A percentile compares a stretch with the other conserved stretches of the same genome.
Conservation (phyloP, 2,797 vertebrate species). For the Oryzias sinensis region DNA sequence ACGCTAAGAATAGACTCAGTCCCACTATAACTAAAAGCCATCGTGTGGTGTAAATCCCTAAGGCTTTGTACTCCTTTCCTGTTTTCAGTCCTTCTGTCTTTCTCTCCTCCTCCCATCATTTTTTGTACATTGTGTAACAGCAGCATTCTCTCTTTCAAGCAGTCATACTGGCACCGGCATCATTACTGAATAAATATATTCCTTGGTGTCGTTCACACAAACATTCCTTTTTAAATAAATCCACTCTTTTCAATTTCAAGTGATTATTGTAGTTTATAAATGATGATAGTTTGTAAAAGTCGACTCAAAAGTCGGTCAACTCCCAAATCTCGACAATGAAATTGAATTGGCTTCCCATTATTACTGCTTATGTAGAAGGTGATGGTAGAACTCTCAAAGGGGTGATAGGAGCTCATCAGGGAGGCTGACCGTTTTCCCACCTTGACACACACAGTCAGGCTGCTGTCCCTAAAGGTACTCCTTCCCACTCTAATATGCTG, state of each 20-base stretch:
- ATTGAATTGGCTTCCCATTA: slow-evolving; percentile 73
- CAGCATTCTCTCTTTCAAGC: slow-evolving; percentile 50
- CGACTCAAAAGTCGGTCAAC: slow-evolving; percentile 49
- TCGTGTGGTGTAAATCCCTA: slow-evolving; percentile 47
- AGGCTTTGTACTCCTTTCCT: slow-evolving; percentile 50
- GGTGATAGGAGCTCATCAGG: slow-evolving; percentile 71
- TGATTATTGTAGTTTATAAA: too few relatives aligned
- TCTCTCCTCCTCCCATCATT: slow-evolving; percentile 18
- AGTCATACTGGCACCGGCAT: slow-evolving; percentile 34
- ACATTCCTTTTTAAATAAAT: too few relatives aligned
- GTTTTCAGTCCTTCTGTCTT: slow-evolving; percentile 23
- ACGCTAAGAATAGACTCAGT: slow-evolving; percentile 53
- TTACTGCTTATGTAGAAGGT: slow-evolving; percentile 73
- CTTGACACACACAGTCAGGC: slow-evolving; percentile 66
- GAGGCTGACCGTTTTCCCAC: slow-evolving; percentile 73
- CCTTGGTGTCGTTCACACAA: slow-evolving; percentile 23
- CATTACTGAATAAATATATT: slow-evolving; percentile 36
- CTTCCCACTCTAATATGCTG: slow-evolving; percentile 60
- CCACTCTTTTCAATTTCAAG: too few relatives aligned
- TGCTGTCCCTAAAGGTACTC: slow-evolving; percentile 69
- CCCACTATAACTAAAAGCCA: slow-evolving; percentile 73
- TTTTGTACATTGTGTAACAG: slow-evolving; percentile 30
- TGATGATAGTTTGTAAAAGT: slow-evolving; percentile 40
- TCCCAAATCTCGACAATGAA: slow-evolving; percentile 73
- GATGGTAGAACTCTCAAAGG: slow-evolving; percentile 67